phyloP scores from a whole-genome alignment of 2,113 vertebrate genomes.

The Illadopsis cleaveri region DNA sequence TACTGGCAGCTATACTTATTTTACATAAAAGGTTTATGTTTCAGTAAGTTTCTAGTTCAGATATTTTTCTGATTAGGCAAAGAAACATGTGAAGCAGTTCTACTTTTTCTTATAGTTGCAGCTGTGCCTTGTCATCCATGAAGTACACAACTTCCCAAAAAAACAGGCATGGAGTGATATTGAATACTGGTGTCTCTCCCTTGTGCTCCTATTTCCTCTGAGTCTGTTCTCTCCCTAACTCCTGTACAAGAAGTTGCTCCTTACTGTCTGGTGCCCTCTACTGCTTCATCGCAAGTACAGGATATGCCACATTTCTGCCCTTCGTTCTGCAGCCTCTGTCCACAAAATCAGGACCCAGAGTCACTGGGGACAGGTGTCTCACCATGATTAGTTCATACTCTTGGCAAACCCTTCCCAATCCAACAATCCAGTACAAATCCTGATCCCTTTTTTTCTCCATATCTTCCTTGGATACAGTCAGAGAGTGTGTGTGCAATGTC shows the following conservation, averaged over 20 bases:
- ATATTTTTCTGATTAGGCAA: not conserved
- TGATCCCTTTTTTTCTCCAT: not conserved
- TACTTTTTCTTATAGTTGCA: not conserved
- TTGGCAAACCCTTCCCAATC: not conserved
- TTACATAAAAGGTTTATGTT: not conserved
- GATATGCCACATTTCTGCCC: not conserved
- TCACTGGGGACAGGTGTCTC: not conserved
- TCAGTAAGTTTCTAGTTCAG: not conserved
- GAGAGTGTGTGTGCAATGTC: not conserved
- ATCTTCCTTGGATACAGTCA: not conserved
- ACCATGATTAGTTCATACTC: not conserved
- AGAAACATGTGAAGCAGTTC: not conserved
- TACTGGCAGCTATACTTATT: not conserved
- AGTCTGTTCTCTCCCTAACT: not conserved
- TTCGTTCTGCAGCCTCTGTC: not conserved
- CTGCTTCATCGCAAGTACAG: not conserved
- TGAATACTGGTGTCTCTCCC: not conserved
- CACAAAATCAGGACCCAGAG: not conserved
- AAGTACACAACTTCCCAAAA: not conserved
- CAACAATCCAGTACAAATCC: not conserved
- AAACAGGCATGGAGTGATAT: not conserved
- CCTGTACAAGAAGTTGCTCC: not conserved
- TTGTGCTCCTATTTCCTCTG: not conserved
- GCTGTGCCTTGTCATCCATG: not conserved
- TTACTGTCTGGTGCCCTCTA: conserved; percentile 48